Evolutionary conservation across 2,797 vertebrate genomes (phyloP).

Genomic region (Pteronotus mesoamericanus): DNA sequence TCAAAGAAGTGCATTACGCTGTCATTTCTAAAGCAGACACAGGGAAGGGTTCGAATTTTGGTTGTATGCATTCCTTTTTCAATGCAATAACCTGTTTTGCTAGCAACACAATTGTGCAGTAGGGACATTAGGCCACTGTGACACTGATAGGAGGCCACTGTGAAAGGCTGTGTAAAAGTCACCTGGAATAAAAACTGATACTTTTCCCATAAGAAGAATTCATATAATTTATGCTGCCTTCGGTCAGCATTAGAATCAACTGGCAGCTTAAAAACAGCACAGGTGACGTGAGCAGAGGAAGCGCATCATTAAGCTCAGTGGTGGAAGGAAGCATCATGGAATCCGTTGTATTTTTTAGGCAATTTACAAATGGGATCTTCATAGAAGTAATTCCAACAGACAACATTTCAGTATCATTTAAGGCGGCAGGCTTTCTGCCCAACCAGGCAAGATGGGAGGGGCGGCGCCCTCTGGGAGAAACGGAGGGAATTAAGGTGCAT

Average conservation of each 20-base stretch:
- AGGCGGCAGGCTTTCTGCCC: not conserved
- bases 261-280: not conserved
- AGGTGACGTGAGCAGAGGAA: not conserved
- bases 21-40: not conserved
- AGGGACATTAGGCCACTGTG: not conserved
- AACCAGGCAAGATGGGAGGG: not conserved
- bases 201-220: not conserved
- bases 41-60: not conserved
- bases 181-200: not conserved
- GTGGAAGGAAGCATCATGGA: not conserved
- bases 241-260: not conserved
- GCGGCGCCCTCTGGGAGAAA: not conserved
- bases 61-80: not conserved
- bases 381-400: not conserved
- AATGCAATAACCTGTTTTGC: not conserved
- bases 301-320: not conserved
- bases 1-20: not conserved
- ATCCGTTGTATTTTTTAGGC: not conserved
- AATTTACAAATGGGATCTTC: not conserved
- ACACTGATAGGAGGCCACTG: not conserved
- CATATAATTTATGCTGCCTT: not conserved
- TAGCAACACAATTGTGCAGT: not conserved
- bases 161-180: not conserved
- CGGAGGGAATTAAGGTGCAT: not conserved
- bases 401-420: not conserved